Evolutionary conservation across 1,140 invertebrate genomes (phyloP).

Genomic region (Aphaenogaster rudis): DNA sequence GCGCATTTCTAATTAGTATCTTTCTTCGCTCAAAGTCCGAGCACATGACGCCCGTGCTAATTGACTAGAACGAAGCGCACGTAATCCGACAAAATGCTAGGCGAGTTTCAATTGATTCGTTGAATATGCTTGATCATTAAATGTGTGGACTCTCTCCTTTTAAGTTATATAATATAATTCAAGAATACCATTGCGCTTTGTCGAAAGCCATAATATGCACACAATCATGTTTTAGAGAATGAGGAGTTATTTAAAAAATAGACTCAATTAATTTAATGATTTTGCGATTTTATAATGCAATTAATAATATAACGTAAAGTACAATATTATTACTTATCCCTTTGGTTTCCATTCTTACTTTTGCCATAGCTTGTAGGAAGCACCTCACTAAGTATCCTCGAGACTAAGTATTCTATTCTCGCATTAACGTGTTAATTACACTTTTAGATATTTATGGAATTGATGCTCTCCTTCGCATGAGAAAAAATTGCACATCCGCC

Average conservation of each 20-base stretch:
- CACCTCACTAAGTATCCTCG: neutral
- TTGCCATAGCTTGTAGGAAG: neutral
- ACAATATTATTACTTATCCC: neutral
- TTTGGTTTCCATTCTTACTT: neutral
- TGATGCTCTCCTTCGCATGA: neutral
- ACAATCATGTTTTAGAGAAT: neutral
- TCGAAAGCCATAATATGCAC: neutral
- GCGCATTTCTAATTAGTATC: constrained; percentile 44
- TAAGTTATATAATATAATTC: neutral
- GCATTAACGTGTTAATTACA: neutral
- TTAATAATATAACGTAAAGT: neutral
- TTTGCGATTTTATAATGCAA: neutral
- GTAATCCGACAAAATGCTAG: neutral
- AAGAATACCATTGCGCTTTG: neutral
- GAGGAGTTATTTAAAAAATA: neutral
- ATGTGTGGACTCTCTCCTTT: neutral
- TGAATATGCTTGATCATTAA: neutral
- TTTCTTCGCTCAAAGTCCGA: neutral
- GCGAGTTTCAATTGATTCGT: constrained; percentile 2
- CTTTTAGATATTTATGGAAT: neutral
- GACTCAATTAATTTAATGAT: neutral
- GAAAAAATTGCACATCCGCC: constrained; percentile 10
- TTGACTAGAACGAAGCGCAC: constrained; percentile 3
- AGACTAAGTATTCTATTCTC: neutral
- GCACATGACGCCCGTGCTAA: neutral